Base-by-base conservation (phyloP, 2,888 invertebrate genomes). In the Acronicta alni region DNA sequence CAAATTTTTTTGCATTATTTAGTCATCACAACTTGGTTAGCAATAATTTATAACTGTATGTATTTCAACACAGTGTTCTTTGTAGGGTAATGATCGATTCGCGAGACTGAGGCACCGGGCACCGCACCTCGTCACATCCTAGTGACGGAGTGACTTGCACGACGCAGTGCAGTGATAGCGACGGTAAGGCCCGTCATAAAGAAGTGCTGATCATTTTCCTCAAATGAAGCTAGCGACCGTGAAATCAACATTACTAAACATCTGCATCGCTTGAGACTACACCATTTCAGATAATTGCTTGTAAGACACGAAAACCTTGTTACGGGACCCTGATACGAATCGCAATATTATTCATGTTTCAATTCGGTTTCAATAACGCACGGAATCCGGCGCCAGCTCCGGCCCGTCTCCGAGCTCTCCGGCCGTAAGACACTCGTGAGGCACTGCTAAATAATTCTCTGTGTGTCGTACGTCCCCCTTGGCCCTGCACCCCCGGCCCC, bases 361-460 rank as follows among this genome's bases (percentile, higher is more conserved):
- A 58, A 64, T 67, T 69, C 67, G 57, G 73, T 79, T 78, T 70
- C 72, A 69, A 69, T 74, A 73, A 66, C 55, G 59, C 42, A 67
- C 51, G 54, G 41, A 55, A 60, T 43, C 49, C 44, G n/a, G 47
- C 35, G 30, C 26, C 26, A 43, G 18, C 43, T 52, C 41, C 8
- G 41, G 20, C 45, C 35, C 35, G 35, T 20, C 42, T 20, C 20
- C 42, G 20, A 26, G 15, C n/a, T 14, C 43, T 48, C 26, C 42
- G 42, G 37, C 37, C 53, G 49, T 57, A 68, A 69, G 70, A 70
- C 56, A 57, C 57, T 70, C 67, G 60, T 58, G 80, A 80, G 80
- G 81, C 58, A 72, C 71, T 75, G 71, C 74, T 86, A 81, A 86
- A 86, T 87, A 84, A 87, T 87, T 87, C 87, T 68, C 66, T 83